A percentile compares a stretch with the other conserved stretches of the same genome.
Evolutionary conservation across 2,113 vertebrate species (phyloP).

Genomic region (Nansenia antarctica): DNA sequence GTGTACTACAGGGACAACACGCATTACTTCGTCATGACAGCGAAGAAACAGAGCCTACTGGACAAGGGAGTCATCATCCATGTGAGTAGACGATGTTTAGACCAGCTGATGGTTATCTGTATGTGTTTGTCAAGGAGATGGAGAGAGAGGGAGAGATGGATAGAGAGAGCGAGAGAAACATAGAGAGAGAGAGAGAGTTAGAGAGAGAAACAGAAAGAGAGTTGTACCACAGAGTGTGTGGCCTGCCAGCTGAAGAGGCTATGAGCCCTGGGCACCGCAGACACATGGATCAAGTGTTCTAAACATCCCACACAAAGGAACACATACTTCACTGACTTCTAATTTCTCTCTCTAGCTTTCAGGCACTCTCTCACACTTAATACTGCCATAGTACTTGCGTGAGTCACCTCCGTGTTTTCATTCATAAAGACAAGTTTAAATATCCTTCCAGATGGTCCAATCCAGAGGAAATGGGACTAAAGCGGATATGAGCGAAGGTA

Average conservation of each 20-base stretch:
- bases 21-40: slow-evolving; percentile 99
- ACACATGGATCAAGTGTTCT: slow-evolving; percentile 11
- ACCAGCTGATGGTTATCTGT: not conserved
- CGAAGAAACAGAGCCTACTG: slow-evolving; percentile 96
- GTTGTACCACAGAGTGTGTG: not conserved
- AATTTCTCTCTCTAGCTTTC: slow-evolving; percentile 3
- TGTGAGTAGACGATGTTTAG: slow-evolving; percentile 70
- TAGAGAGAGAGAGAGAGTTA: not conserved
- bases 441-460: too few relatives aligned
- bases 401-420: slow-evolving; percentile 7
- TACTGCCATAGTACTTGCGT: not conserved
- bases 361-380: slow-evolving; percentile 7
- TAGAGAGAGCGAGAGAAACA: not conserved
- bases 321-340: slow-evolving; percentile 22
- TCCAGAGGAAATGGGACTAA: too few relatives aligned
- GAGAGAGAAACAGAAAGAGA: not conserved
- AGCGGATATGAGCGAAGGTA: too few relatives aligned
- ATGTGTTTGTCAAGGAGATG: too few relatives aligned
- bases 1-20: slow-evolving; percentile 98
- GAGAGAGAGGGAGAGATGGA: not conserved
- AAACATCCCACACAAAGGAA: slow-evolving; percentile 35
- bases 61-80: slow-evolving; percentile 95
- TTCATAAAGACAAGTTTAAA: not conserved
- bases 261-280: slow-evolving; percentile 11
- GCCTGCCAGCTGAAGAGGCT: slow-evolving; percentile 15